Conservation (phyloP, 2,113 vertebrate genomes). For the Bos indicus region DNA sequence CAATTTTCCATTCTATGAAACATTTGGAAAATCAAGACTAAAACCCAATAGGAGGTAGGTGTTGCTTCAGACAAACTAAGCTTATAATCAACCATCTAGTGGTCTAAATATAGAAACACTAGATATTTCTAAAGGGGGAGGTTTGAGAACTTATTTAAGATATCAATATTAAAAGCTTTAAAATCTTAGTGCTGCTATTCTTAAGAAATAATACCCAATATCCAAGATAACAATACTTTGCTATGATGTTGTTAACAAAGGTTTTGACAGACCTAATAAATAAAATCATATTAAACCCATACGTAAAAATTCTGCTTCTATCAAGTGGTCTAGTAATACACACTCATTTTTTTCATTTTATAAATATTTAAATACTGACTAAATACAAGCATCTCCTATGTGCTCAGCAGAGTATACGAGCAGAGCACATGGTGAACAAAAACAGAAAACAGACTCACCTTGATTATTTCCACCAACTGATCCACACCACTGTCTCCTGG, state of each 20-base stretch:
- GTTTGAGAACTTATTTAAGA: background rate
- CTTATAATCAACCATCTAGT: background rate
- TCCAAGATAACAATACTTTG: background rate
- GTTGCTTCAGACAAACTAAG: background rate
- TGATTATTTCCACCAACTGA: conserved; percentile 99
- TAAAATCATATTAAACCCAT: background rate
- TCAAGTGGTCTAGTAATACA: background rate
- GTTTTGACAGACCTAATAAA: background rate
- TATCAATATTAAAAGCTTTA: background rate
- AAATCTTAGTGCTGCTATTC: background rate
- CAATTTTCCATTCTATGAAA: background rate
- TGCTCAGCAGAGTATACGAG: background rate
- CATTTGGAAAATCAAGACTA: conserved; percentile 3
- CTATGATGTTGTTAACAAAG: background rate
- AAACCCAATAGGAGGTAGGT: background rate
- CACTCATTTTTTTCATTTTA: background rate
- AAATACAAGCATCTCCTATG: background rate
- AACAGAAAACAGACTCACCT: conserved; percentile 81
- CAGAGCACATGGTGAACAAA: background rate
- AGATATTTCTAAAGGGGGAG: background rate
- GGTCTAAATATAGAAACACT: background rate
- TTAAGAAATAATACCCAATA: background rate
- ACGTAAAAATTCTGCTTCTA: background rate
- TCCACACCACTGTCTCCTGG: conserved; percentile 99
- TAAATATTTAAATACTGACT: conserved; percentile 6